These are phyloP conservation scores for Rhysida immarginata DNA, from an alignment of 1,140 invertebrate species.

Conservation along the genomic window DNA sequence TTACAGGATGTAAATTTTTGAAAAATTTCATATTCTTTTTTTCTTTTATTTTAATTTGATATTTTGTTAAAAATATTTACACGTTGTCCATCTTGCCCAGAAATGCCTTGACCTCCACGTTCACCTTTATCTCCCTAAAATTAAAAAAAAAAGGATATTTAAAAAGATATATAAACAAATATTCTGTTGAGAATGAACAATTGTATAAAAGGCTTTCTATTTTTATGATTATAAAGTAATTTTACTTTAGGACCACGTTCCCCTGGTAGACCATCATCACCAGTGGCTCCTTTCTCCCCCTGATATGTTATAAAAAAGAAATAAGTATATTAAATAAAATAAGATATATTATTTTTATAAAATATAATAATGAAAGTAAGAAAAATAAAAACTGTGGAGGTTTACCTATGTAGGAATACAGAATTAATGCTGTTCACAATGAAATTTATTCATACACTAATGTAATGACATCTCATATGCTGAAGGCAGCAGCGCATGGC, in stretches of 20 bases:
- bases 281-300: constrained; percentile 24
- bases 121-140: constrained; percentile 20
- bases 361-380: too few species aligned
- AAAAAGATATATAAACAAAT: neutral
- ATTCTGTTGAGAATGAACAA: too few species aligned
- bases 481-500: too few species aligned
- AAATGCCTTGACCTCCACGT: constrained; percentile 18
- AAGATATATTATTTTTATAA: neutral
- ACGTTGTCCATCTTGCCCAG: constrained; percentile 15
- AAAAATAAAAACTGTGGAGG: too few species aligned
- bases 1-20: too few species aligned
- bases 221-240: neutral
- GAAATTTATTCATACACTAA: too few species aligned
- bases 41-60: neutral
- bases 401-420: too few species aligned
- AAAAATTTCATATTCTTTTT: too few species aligned
- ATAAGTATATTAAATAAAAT: neutral
- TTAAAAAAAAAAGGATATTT: neutral
- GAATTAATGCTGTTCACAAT: too few species aligned
- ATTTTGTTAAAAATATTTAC: constrained; percentile 17
- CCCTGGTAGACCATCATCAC: constrained; percentile 24
- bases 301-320: constrained; percentile 13
- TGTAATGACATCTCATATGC: too few species aligned
- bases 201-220: too few species aligned
- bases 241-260: constrained; percentile 14